Evolutionary conservation across 2,113 vertebrate genomes (phyloP).

Genomic region (Symphodus melops): DNA sequence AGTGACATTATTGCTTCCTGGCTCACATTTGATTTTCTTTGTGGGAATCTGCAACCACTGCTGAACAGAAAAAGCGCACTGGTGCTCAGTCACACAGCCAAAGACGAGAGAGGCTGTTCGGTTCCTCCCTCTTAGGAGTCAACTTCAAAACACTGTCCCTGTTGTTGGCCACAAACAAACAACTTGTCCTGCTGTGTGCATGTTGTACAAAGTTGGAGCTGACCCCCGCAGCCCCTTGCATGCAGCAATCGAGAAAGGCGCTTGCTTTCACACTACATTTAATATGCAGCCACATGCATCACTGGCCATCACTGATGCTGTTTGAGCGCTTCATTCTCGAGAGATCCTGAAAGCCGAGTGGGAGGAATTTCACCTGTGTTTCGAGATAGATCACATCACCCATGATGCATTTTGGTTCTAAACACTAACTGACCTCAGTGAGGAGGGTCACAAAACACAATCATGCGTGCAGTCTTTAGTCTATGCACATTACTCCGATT

Average conservation of each 20-base stretch:
- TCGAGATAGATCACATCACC: slow-evolving; percentile 15
- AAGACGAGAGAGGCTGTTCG: slow-evolving; percentile 22
- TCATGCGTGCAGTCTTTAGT: background rate
- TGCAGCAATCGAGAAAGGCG: slow-evolving; percentile 23
- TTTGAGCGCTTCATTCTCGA: slow-evolving; percentile 43
- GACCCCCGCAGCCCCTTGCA: slow-evolving; percentile 42
- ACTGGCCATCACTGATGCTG: slow-evolving; percentile 48
- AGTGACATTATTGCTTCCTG: slow-evolving; percentile 29
- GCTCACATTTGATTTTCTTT: slow-evolving; percentile 34
- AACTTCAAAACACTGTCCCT: slow-evolving; percentile 22
- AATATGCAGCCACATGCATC: slow-evolving; percentile 67
- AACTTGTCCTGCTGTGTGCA: slow-evolving; percentile 39
- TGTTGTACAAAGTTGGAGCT: slow-evolving; percentile 41
- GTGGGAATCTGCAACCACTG: slow-evolving; percentile 13
- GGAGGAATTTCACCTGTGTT: slow-evolving; percentile 51
- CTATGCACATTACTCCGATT: background rate
- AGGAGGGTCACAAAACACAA: background rate
- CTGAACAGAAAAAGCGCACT: slow-evolving; percentile 33
- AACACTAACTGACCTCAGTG: slow-evolving; percentile 31
- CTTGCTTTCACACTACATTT: slow-evolving; percentile 67
- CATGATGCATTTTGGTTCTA: slow-evolving; percentile 17
- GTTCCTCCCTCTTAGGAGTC: slow-evolving; percentile 13
- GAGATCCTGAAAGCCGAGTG: slow-evolving; percentile 47
- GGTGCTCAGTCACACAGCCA: slow-evolving; percentile 22
- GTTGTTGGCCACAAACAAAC: slow-evolving; percentile 47